Evolutionary conservation across 2,797 vertebrate species (phyloP).

Genomic region (Pempheris klunzingeri): DNA sequence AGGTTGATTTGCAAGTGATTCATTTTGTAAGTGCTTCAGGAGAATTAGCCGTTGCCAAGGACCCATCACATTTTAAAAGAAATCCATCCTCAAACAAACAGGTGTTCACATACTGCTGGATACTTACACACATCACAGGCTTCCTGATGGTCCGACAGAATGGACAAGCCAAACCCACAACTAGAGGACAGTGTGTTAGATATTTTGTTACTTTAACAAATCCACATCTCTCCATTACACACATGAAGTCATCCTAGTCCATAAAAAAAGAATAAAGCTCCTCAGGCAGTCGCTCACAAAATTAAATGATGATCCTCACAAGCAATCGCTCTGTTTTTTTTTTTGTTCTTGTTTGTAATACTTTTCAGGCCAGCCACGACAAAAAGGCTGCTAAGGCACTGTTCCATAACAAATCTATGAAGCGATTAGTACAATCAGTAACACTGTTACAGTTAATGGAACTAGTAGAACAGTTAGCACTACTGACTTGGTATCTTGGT

Average conservation of each 20-base stretch:
- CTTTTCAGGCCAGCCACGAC: conserved; percentile 18
- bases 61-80: conserved; percentile 38
- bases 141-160: conserved; percentile 9
- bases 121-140: background rate
- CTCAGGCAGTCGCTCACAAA: background rate
- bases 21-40: conserved; percentile 40
- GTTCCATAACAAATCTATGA: conserved; percentile 23
- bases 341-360: conserved; percentile 12
- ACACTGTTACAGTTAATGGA: conserved; percentile 23
- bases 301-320: conserved; percentile 26
- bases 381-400: conserved; percentile 21
- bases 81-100: conserved; percentile 51
- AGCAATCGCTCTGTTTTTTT: conserved; percentile 23
- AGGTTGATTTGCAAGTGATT: conserved; percentile 43
- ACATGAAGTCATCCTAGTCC: background rate
- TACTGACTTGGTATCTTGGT: conserved; percentile 25
- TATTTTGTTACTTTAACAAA: conserved; percentile 8
- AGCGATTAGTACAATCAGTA: conserved; percentile 25
- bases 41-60: conserved; percentile 32
- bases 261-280: conserved; percentile 27
- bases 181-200: background rate
- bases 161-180: conserved; percentile 16
- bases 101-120: conserved; percentile 17
- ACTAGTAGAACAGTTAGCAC: conserved; percentile 17
- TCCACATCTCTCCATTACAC: conserved; percentile 24